Percentiles rank a stretch among this genome's conserved stretches.
These are phyloP conservation scores for Petaurus breviceps DNA, from an alignment of 2,113 vertebrate genomes.

Conservation along the genomic window DNA sequence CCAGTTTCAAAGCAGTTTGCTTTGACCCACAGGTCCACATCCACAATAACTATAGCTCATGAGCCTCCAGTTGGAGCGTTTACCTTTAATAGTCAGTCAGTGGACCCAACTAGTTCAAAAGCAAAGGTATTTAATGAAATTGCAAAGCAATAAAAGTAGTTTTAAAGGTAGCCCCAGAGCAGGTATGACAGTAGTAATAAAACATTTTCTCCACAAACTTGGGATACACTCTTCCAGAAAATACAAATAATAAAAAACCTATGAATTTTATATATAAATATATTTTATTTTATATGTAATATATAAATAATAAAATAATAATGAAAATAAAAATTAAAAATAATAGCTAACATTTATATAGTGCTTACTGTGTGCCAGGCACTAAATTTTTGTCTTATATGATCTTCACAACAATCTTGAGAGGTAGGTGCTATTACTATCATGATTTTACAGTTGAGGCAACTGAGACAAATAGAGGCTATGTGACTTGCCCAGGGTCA, in stretches of 20 bases:
- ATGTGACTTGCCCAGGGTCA: background rate
- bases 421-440: background rate
- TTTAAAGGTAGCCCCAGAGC: background rate
- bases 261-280: no score
- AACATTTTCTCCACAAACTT: background rate
- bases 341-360: background rate
- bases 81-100: background rate
- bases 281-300: no score
- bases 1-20: slow-evolving; percentile 15
- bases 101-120: background rate
- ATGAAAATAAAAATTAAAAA: background rate
- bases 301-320: no score
- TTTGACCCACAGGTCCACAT: background rate
- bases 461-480: background rate
- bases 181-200: background rate
- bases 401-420: background rate
- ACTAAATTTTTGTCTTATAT: background rate
- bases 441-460: background rate
- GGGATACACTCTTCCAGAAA: background rate
- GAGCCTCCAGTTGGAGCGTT: background rate
- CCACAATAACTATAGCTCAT: background rate
- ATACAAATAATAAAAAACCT: background rate
- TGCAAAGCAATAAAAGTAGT: background rate
- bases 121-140: background rate
- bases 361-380: no score